A percentile compares a stretch with the other conserved stretches of the same genome.
Conservation (phyloP, 2,888 invertebrate species). For the Nezara viridula region DNA sequence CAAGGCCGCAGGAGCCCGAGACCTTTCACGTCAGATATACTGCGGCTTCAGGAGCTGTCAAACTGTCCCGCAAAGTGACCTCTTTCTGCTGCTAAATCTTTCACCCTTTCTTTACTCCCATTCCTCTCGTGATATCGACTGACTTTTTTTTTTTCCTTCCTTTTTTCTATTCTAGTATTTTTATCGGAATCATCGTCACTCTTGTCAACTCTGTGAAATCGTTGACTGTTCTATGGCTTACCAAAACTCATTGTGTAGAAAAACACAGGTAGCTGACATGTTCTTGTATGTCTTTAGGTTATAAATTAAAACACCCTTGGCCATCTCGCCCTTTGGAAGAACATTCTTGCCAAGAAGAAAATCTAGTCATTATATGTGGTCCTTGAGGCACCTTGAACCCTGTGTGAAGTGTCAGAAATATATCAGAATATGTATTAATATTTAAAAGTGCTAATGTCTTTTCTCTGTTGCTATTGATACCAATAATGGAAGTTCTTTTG, state of each 20-base stretch:
- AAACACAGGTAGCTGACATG: not conserved
- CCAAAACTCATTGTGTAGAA: not conserved
- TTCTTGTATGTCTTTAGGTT: not conserved
- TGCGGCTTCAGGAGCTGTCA: slow-evolving; percentile 40
- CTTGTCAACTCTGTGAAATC: slow-evolving; percentile 14
- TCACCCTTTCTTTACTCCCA: slow-evolving; percentile 41
- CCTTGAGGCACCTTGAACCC: too few species aligned
- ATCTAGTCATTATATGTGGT: too few species aligned
- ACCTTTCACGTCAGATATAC: slow-evolving; percentile 42
- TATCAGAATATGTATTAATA: too few species aligned
- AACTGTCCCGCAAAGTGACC: slow-evolving; percentile 49
- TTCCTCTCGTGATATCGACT: slow-evolving; percentile 34
- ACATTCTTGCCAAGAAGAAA: too few species aligned
- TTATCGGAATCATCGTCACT: slow-evolving; percentile 21
- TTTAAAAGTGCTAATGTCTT: too few species aligned
- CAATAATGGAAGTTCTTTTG: too few species aligned
- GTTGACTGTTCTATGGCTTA: not conserved
- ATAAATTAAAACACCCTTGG: too few species aligned
- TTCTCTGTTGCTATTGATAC: too few species aligned
- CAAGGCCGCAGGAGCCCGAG: not conserved
- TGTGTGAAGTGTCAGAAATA: too few species aligned
- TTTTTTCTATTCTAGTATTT: slow-evolving; percentile 18
- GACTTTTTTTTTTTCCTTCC: not conserved
- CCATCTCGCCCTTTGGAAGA: too few species aligned
- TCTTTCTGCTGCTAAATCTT: slow-evolving; percentile 37